These are phyloP conservation scores for Eustalomyia histrio DNA, from an alignment of 2,888 invertebrate species.

Conservation along the genomic window DNA sequence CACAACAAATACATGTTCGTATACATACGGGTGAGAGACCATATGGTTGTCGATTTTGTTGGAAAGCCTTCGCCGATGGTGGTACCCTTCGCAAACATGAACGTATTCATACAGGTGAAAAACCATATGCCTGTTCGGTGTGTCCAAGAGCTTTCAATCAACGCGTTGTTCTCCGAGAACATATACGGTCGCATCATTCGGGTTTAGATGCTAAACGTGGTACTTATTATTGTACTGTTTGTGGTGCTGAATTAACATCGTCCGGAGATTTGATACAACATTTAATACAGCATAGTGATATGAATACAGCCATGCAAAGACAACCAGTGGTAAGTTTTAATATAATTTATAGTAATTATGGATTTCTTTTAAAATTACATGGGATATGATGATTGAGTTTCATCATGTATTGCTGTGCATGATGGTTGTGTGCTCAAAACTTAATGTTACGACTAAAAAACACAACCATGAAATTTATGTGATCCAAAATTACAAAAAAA, in stretches of 20 bases:
- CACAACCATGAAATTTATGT: not conserved
- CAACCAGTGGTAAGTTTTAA: constrained; percentile 83
- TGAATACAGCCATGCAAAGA: constrained; percentile 89
- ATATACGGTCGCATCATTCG: constrained; percentile 92
- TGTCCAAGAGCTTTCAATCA: constrained; percentile 93
- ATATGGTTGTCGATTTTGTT: constrained; percentile 91
- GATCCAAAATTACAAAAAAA: not conserved
- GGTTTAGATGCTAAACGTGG: constrained; percentile 87
- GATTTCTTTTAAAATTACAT: not conserved
- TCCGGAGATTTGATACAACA: constrained; percentile 89
- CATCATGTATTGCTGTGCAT: not conserved
- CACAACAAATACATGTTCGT: constrained; percentile 91
- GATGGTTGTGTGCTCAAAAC: not conserved
- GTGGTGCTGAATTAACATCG: constrained; percentile 85
- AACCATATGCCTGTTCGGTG: constrained; percentile 92
- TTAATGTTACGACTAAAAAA: constrained; percentile 5
- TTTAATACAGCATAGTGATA: constrained; percentile 91
- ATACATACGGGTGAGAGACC: constrained; percentile 92
- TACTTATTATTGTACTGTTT: constrained; percentile 88
- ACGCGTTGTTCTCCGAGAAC: constrained; percentile 90
- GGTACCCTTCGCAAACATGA: constrained; percentile 92
- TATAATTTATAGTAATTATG: not conserved
- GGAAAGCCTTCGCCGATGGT: constrained; percentile 94
- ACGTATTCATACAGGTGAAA: constrained; percentile 91
- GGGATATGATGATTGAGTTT: constrained; percentile 11